phyloP scores from a whole-genome alignment of 2,113 vertebrate genomes.

The Myocastor coypus region DNA sequence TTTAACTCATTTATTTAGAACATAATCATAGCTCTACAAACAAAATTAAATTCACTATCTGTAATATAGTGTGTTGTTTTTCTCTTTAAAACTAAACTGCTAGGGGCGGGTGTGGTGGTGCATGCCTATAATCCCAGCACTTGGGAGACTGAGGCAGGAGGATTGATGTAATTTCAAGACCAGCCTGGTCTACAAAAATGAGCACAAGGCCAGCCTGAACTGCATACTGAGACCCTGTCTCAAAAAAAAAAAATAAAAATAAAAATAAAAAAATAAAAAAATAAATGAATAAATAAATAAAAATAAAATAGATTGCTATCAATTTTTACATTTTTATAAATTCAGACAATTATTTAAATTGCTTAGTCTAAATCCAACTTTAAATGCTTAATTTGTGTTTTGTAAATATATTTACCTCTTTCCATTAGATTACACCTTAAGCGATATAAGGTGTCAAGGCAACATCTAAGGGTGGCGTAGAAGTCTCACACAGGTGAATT shows the following conservation, averaged over 20 bases:
- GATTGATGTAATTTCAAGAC: too few species aligned
- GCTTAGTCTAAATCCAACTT: background rate
- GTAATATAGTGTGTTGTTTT: background rate
- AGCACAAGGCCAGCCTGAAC: too few species aligned
- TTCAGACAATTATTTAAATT: constrained; percentile 40
- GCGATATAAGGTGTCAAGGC: background rate
- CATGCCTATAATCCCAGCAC: too few species aligned
- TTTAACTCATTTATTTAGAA: background rate
- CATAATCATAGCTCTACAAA: background rate
- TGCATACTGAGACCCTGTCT: too few species aligned
- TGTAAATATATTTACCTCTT: constrained; percentile 49
- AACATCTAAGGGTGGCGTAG: background rate
- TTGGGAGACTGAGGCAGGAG: too few species aligned
- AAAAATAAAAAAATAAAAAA: too few species aligned
- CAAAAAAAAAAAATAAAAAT: too few species aligned
- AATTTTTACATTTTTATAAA: background rate
- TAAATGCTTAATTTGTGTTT: constrained; percentile 26
- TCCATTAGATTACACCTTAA: background rate
- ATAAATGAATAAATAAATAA: too few species aligned
- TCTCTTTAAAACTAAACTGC: background rate
- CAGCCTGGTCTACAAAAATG: too few species aligned
- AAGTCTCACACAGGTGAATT: background rate
- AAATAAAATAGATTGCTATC: too few species aligned
- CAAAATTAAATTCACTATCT: background rate
- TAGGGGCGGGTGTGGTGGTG: too few species aligned